phyloP scores from a whole-genome alignment of 2,797 vertebrate genomes.

The Florisuga fusca region DNA sequence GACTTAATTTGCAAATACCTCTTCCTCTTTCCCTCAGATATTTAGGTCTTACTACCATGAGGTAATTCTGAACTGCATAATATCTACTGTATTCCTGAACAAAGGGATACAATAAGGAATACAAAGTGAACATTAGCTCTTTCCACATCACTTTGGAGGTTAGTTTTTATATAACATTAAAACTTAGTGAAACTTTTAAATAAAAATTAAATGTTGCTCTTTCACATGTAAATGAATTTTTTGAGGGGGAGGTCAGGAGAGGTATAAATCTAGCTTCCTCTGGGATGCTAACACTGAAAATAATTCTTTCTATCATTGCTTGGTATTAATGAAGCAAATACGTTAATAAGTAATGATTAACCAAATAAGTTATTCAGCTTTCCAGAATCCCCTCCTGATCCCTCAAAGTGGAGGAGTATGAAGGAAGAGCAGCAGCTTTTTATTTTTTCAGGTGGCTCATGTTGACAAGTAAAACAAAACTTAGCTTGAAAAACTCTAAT shows the following conservation, averaged over 20 bases:
- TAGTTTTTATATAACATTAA: background rate
- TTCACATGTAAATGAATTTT: background rate
- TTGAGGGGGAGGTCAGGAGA: too few relatives aligned
- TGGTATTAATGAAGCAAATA: background rate
- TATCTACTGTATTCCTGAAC: background rate
- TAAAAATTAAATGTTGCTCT: background rate
- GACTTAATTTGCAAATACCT: background rate
- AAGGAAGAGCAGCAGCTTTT: background rate
- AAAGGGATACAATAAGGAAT: background rate
- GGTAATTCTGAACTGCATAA: background rate
- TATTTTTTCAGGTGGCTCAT: background rate
- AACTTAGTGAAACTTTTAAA: background rate
- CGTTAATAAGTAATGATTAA: too few relatives aligned
- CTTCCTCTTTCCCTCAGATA: rapidly evolving
- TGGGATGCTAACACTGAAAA: background rate
- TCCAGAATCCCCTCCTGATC: background rate
- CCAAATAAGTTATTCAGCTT: background rate
- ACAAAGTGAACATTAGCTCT: background rate
- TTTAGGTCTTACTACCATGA: background rate
- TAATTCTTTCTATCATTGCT: background rate
- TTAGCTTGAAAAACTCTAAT: background rate
- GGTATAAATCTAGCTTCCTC: background rate
- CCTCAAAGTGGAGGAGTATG: background rate
- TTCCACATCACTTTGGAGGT: background rate
- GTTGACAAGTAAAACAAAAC: background rate